phyloP scores from a whole-genome alignment of 2,888 invertebrate genomes.

The Parthenolecanium corni region DNA sequence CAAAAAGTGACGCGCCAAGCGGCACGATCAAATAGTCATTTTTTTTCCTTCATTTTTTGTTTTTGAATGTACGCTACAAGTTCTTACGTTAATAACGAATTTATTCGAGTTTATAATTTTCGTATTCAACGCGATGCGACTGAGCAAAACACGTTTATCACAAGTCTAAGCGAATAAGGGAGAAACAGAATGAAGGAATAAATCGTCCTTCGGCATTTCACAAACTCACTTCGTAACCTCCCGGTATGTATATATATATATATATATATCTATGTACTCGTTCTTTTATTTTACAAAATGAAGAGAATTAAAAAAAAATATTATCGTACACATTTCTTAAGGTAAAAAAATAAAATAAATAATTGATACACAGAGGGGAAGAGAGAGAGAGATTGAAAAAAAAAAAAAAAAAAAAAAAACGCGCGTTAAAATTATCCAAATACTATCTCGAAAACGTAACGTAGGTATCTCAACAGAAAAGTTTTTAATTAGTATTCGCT shows the following conservation, averaged over 20 bases:
- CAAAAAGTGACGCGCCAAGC: no score
- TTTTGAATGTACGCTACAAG: no score
- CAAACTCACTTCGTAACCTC: slow-evolving; percentile 24
- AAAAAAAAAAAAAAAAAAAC: slow-evolving; percentile 29
- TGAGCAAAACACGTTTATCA: slow-evolving; percentile 23
- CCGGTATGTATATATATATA: neutral
- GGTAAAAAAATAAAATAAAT: slow-evolving; percentile 25
- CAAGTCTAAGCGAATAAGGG: slow-evolving; percentile 1
- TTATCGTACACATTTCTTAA: slow-evolving; percentile 21
- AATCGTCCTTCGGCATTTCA: slow-evolving; percentile 7
- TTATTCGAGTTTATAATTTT: no score
- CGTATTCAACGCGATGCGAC: slow-evolving; percentile 1
- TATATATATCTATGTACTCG: no score
- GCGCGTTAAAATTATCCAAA: slow-evolving; percentile 25
- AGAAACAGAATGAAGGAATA: neutral
- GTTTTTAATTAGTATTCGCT: neutral
- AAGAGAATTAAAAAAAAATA: slow-evolving; percentile 3
- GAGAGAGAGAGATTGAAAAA: slow-evolving; percentile 14
- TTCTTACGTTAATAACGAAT: no score
- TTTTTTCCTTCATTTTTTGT: no score
- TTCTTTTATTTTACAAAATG: neutral
- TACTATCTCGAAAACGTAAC: slow-evolving; percentile 12
- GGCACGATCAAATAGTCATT: no score
- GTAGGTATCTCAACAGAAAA: slow-evolving; percentile 13
- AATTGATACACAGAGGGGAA: slow-evolving; percentile 12